Base-by-base conservation (phyloP, 2,888 invertebrate genomes). In the Epirrhoe tristata region DNA sequence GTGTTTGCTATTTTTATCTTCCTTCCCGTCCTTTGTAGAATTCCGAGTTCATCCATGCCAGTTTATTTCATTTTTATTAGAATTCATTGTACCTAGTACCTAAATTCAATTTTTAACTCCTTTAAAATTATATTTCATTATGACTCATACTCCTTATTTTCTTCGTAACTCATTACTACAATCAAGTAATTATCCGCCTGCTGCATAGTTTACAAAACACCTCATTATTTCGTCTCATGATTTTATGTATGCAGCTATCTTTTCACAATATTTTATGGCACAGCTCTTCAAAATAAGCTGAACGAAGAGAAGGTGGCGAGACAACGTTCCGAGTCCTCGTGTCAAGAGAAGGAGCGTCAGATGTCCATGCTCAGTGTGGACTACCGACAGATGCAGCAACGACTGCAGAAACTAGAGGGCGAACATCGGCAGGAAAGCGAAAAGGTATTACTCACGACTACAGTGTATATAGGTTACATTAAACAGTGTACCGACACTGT, bases 351-450 rank as follows among this genome's bases (percentile, higher is more conserved):
- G 80, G 99, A 99, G 85, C 95, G 99, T 0, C 98, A 98, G 88
- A 97, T 98, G 85, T 98, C 98, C 10, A 98, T 98, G 97, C 94
- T 99, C 39, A 97, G 97, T 17, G 98, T 99, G 1, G 99, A 99
- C 90, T 97, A 98, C 86, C 94, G 98, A n/a, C 98, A 98, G 92
- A 97, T 98, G 81, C 98, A 98, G 83, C 97, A 98, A 83, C 95
- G 98, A 66, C 89, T 98, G 71, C 97, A 98, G 83, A 98, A 98
- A 83, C 90, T 98, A 7, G 98, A 98, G 89, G 97, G 97, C n/a
- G 98, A 99, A 89, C 96, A 97, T 81, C 94, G 97, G 5, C 97
- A 98, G 85, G 98, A 98, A 90, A 94, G 95, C 17, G 98, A 98
- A 82, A 97, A 97, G 95, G 96, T 95, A 67, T 58, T 1, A 31